Conservation (phyloP, 35 echinoderm and acorn worm species). For the Strongylocentrotus purpuratus region DNA sequence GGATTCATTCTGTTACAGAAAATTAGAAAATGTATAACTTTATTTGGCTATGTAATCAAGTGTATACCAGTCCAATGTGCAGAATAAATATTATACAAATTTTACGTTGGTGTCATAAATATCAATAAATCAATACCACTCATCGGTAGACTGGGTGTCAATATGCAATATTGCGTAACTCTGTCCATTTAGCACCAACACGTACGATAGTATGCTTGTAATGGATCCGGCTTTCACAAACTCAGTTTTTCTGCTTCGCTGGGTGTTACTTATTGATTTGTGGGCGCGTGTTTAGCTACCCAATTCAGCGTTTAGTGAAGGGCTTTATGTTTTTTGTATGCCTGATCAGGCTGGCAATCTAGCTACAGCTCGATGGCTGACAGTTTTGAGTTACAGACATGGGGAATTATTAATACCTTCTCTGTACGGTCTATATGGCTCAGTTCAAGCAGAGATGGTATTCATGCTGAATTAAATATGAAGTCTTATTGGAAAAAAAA, state of each 20-base stretch:
- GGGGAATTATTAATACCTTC: not conserved
- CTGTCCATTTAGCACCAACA: not conserved
- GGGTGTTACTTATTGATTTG: conserved; percentile 3
- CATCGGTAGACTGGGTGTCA: not conserved
- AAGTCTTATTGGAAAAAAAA: not conserved
- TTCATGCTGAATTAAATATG: conserved; percentile 4
- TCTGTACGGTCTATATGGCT: not conserved
- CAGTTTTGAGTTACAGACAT: not conserved
- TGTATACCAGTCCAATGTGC: not conserved
- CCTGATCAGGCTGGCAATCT: not conserved
- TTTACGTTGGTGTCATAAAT: not conserved
- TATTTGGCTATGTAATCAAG: not conserved
- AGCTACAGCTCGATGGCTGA: not conserved
- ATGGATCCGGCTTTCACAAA: not conserved
- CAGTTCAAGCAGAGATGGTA: not conserved
- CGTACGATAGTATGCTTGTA: not conserved
- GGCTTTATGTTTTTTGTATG: not conserved
- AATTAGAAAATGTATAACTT: not conserved
- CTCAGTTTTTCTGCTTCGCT: not conserved
- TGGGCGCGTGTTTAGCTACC: not conserved
- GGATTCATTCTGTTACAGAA: not conserved
- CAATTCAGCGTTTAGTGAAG: not conserved
- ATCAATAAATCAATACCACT: not conserved
- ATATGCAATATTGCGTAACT: conserved; percentile 18
- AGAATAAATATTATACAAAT: not conserved